Conservation (phyloP, 2,113 vertebrate species). For the Paramormyrops kingsleyae region DNA sequence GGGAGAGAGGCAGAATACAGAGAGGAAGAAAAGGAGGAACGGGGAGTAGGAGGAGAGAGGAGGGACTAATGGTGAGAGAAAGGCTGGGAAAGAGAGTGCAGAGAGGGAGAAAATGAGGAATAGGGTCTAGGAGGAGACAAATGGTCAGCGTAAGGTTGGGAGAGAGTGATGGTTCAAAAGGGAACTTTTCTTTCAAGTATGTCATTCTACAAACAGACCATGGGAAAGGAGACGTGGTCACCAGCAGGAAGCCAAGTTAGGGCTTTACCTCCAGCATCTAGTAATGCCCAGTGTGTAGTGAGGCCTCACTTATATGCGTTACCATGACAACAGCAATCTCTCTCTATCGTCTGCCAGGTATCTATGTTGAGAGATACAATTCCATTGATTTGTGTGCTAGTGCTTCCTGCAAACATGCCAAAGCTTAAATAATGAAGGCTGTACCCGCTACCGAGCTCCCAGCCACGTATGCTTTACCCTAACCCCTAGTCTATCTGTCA, state of each 20-base stretch:
- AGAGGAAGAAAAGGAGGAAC: neutral
- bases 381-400: neutral
- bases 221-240: neutral
- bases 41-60: neutral
- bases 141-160: neutral
- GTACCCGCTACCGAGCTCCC: neutral
- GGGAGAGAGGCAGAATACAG: neutral
- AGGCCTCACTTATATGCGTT: neutral
- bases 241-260: neutral
- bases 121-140: neutral
- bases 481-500: neutral
- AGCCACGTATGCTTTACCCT: neutral
- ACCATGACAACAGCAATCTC: conserved; percentile 1
- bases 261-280: neutral
- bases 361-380: neutral
- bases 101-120: neutral
- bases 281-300: neutral
- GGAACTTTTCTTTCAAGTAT: neutral
- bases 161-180: neutral
- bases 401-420: neutral
- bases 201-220: neutral
- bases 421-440: neutral
- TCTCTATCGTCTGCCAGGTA: neutral
- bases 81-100: neutral
- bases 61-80: neutral